Evolutionary conservation across 2,797 vertebrate genomes (phyloP), one percentile per base, ranked within the genome.

Genomic region (Lophius americanus): DNA sequence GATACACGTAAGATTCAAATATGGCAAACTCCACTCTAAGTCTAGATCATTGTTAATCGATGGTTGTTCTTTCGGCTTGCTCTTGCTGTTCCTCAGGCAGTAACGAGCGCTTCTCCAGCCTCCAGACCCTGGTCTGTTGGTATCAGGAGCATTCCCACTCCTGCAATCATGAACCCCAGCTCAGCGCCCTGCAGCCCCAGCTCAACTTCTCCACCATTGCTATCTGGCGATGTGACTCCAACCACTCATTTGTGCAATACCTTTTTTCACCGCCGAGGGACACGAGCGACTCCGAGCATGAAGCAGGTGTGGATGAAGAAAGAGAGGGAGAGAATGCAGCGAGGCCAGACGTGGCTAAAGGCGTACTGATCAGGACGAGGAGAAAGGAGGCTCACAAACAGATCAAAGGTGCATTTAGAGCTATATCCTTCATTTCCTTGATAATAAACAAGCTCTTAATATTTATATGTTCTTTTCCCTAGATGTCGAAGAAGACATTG

Each of bases 241-340:
- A 94, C 1, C 96, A 98, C 83, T 95, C 94, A 2, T 97, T 96
- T 63, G 92, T 96, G 83, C 97, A 98, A 74, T 93, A 95, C 80
- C 92, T 98, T 37, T 94, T 89, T 64, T 94, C 93, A 0, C 94
- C 95, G 0, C 88, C 83, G 51, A 93, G 92, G 56, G 92, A 91
- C 0, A 87, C 87, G 3, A 95, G 94, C 1, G 95, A 94, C 61
- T 95, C 94, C 0, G 95, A 95, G 36, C 81, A 60, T 0, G 95
- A 95, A n/a, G 85, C 89, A 0, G 85, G 85, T 2, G 82, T 13
- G 32, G 86, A 85, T 61, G 72, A 61, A 2, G 60, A 75, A 2
- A 35, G 33, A 0, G 56, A 82, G 7, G 62, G 35, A 51, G 75
- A 75, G 44, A 57, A 0, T 0, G 55, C 37, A 0, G 43, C 12